A percentile compares a stretch with the other conserved stretches of the same genome.
These are phyloP conservation scores for Scrobipalpa atriplicella DNA, from an alignment of 2,888 invertebrate genomes.

Conservation along the genomic window DNA sequence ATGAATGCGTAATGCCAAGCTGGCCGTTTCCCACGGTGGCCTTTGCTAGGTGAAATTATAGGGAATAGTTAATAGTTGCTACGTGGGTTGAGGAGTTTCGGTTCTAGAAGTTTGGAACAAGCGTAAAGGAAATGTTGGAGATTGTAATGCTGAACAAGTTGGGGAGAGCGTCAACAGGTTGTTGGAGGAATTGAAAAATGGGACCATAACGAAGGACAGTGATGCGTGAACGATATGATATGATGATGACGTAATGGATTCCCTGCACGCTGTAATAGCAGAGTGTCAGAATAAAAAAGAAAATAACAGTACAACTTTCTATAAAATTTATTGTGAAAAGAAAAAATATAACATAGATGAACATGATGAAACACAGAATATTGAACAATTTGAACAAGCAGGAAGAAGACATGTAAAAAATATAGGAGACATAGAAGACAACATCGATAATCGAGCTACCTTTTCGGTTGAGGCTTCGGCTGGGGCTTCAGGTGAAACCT, in stretches of 20 bases:
- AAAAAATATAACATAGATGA: not conserved
- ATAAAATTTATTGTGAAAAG: slow-evolving; percentile 4
- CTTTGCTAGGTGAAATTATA: slow-evolving; percentile 22
- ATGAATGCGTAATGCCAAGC: slow-evolving; percentile 34
- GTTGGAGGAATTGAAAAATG: not conserved
- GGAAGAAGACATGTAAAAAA: not conserved
- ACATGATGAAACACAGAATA: not conserved
- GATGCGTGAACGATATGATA: not conserved
- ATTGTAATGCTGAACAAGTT: slow-evolving; percentile 2
- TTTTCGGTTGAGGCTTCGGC: slow-evolving; percentile 12
- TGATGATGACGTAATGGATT: not conserved
- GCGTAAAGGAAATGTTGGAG: not conserved
- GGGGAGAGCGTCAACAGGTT: not conserved
- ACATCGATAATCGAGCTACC: slow-evolving; percentile 31
- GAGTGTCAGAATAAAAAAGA: not conserved
- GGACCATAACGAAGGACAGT: not conserved
- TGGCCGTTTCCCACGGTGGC: slow-evolving; percentile 39
- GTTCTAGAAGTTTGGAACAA: not conserved
- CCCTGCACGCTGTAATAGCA: no score
- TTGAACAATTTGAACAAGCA: not conserved
- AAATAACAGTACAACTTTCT: not conserved
- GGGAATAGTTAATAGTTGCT: slow-evolving; percentile 16
- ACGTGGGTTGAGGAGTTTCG: not conserved
- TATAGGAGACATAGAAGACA: slow-evolving; percentile 23
- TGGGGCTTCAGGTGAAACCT: not conserved